Conservation (phyloP, 2,888 invertebrate species). For the Tetranychus piercei region DNA sequence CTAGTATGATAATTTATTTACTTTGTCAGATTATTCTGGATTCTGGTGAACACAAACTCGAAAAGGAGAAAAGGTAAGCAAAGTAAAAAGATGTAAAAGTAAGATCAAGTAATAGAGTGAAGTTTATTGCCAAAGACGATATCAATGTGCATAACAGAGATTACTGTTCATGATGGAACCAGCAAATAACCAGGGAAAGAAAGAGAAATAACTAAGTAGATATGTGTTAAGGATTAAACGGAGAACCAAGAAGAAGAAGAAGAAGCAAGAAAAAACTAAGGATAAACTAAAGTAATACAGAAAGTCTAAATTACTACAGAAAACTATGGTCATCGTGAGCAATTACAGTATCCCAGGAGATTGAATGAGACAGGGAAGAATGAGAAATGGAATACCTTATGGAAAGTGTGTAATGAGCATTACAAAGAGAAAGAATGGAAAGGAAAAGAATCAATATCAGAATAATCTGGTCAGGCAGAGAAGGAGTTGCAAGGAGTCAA, state of each 20-base stretch:
- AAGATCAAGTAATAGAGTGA: not conserved
- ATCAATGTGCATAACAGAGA: not conserved
- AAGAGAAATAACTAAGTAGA: not conserved
- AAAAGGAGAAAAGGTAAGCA: not conserved
- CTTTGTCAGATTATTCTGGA: not conserved
- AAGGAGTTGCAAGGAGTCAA: not conserved
- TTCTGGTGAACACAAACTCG: not conserved
- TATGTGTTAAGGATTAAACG: not conserved
- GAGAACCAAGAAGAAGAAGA: not conserved
- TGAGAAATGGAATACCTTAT: not conserved
- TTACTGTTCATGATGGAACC: not conserved
- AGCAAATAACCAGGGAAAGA: not conserved
- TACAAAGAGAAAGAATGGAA: not conserved
- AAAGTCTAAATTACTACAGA: not conserved
- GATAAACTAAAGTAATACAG: not conserved
- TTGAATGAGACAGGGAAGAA: slow-evolving; percentile 1
- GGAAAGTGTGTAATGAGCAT: not conserved
- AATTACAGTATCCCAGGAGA: not conserved
- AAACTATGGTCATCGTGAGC: not conserved
- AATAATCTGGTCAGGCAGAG: not conserved
- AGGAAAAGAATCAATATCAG: not conserved
- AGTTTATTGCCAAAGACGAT: not conserved
- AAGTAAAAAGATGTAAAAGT: not conserved
- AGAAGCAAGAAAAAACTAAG: not conserved
- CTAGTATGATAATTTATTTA: not conserved